These are phyloP conservation scores for Trachops cirrhosus DNA, from an alignment of 2,797 vertebrate species.

Conservation along the genomic window DNA sequence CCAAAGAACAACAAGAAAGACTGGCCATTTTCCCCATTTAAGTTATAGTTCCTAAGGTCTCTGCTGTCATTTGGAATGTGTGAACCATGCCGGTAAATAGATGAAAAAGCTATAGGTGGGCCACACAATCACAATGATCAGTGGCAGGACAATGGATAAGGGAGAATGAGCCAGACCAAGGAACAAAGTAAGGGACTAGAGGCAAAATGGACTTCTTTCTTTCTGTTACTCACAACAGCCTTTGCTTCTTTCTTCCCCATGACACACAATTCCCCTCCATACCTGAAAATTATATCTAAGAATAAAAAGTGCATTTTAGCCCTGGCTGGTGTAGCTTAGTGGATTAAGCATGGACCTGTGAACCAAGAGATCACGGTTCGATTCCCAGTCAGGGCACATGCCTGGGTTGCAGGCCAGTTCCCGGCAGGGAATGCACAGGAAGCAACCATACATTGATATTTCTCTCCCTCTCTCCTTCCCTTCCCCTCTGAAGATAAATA, in stretches of 20 bases:
- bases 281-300: conserved; percentile 1
- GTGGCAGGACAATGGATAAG: neutral
- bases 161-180: neutral
- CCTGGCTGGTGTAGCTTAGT: too few relatives aligned
- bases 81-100: neutral
- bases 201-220: neutral
- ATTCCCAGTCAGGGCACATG: too few relatives aligned
- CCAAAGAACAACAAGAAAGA: neutral
- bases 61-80: neutral
- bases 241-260: neutral
- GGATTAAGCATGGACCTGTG: too few relatives aligned
- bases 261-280: neutral
- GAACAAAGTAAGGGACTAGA: neutral
- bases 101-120: conserved; percentile 10
- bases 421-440: too few relatives aligned
- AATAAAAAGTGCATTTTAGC: neutral
- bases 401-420: too few relatives aligned
- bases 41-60: neutral
- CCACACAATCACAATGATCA: neutral
- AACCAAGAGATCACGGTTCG: too few relatives aligned
- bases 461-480: too few relatives aligned
- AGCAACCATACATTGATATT: too few relatives aligned
- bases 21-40: neutral
- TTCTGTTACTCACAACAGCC: neutral
- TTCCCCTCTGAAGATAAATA: too few relatives aligned